Base-by-base conservation (phyloP, 2,797 vertebrate species). In the Sebastes taczanowskii region DNA sequence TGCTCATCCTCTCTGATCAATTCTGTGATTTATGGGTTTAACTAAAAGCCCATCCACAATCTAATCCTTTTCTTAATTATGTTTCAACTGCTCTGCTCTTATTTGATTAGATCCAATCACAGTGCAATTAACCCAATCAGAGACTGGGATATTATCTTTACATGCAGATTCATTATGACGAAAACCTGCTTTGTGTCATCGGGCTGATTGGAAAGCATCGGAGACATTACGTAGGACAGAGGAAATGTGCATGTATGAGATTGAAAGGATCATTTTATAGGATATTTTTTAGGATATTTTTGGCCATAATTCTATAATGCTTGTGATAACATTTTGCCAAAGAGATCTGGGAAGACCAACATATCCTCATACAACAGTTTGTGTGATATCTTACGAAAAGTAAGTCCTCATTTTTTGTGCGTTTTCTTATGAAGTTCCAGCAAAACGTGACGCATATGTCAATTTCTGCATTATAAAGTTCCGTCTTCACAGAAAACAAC, bases 81-180 rank as follows among this genome's bases (percentile, higher is more conserved):
- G 67, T 77, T 91, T 90, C 88, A 93, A 90, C 85, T 78, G 77
- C 85, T 73, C 76, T 64, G 69, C 80, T 90, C 90, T 92, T 46
- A 89, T 89, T 92, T 88, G 78, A 93, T 93, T 88, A 64, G 76
- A 88, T 86, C 88, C 62, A 89, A 88, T 91, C 78, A 74, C 76
- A 59, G 68, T 62, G 71, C 80, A 85, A 90, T 92, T 85, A 93
- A 93, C 87, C 82, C 76, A 88, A 63, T 90, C 86, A 84, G 64
- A 85, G 69, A 67, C 49, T 46, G 73, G 52, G 52, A 80, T 81
- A 74, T 87, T 83, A 84, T 89, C 82, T 88, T 86, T 81, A 89
- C 16, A 18, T 71, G 42, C 27, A 74, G 53, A 68, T 75, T 84
- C 75, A 90, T 88, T 74, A 82, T 53, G n/a, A 83, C 81, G 38